phyloP scores from a whole-genome alignment of 2,113 vertebrate species.

The Phyllostomus discolor region DNA sequence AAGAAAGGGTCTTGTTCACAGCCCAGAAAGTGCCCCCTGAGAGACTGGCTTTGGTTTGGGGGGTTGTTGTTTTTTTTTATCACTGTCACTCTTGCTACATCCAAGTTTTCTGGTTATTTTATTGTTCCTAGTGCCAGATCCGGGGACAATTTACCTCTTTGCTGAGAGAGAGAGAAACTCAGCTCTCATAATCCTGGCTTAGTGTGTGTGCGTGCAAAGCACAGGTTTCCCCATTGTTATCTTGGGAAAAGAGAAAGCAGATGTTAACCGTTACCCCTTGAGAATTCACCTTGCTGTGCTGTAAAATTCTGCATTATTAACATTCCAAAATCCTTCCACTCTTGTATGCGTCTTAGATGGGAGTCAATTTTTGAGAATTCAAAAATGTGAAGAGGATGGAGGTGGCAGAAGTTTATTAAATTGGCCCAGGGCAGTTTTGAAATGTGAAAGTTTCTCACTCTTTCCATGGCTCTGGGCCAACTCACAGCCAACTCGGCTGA shows the following conservation, averaged over 20 bases:
- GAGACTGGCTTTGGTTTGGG: conserved; percentile 22
- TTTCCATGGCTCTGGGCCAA: conserved; percentile 68
- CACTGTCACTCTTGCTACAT: conserved; percentile 34
- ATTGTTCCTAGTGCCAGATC: conserved; percentile 35
- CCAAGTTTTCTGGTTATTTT: conserved; percentile 48
- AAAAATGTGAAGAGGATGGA: conserved; percentile 68
- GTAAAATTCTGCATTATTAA: conserved; percentile 74
- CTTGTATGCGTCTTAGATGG: conserved; percentile 48
- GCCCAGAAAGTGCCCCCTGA: conserved; percentile 10
- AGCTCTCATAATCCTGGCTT: neutral
- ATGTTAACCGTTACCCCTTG: conserved; percentile 67
- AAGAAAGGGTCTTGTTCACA: conserved; percentile 57
- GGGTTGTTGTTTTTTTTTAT: neutral
- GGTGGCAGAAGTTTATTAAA: conserved; percentile 75
- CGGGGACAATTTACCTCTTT: conserved; percentile 35
- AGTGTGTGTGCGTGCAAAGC: neutral
- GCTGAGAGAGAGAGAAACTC: neutral
- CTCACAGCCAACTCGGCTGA: neutral
- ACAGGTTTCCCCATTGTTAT: conserved; percentile 51
- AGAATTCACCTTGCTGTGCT: conserved; percentile 72
- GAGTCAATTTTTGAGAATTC: conserved; percentile 72
- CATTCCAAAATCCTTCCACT: conserved; percentile 71
- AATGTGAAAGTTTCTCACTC: conserved; percentile 72
- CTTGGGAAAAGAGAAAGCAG: conserved; percentile 70
- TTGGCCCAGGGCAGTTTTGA: conserved; percentile 77